Evolutionary conservation across 2,113 vertebrate species (phyloP), one percentile per base, ranked within the genome.

Genomic region (Balaeniceps rex): DNA sequence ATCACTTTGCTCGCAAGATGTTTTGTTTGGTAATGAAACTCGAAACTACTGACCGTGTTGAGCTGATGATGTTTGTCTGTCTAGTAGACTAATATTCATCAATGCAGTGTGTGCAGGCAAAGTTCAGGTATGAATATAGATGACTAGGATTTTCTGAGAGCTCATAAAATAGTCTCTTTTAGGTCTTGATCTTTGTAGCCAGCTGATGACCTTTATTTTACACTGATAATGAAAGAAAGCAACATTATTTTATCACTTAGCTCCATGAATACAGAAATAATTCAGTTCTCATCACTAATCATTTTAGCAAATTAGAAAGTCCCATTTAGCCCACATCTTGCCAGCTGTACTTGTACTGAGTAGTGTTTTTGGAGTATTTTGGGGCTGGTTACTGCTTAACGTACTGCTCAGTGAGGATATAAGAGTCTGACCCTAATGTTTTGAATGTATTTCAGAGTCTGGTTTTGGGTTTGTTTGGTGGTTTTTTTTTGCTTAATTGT

Each of bases 71-170:
- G 98, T 98, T 98, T 98, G 96, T 97, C 97, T 98, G 71, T 66
- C 61, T 76, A 87, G 71, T 42, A n/a, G 34, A 94, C 95, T 74
- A 98, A 98, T 98, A 98, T 98, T 98, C 98, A 98, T 98, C 93
- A 97, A 55, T 94, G 72, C 87, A 91, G 82, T 52, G 79, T 97
- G 93, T 97, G 79, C 96, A 95, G 91, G 93, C 92, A 98, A 98
- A 98, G 98, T 98, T 98, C 98, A 98, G 89, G 34, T 97, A 91
- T 98, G 97, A 98, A 98, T 98, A 98, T 97, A 98, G 95, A 98
- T 98, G 87, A 88, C 44, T 64, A 95, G 97, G 97, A 95, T 98
- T 98, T 98, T 97, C 94, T 94, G 76, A 77, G 49, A 83, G 87
- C 81, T 96, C 94, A 94, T 88, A 36, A 83, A 95, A 88, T 97